Evolutionary conservation across 2,888 invertebrate species (phyloP).

Genomic region (Caenorhabditis imperialis): DNA sequence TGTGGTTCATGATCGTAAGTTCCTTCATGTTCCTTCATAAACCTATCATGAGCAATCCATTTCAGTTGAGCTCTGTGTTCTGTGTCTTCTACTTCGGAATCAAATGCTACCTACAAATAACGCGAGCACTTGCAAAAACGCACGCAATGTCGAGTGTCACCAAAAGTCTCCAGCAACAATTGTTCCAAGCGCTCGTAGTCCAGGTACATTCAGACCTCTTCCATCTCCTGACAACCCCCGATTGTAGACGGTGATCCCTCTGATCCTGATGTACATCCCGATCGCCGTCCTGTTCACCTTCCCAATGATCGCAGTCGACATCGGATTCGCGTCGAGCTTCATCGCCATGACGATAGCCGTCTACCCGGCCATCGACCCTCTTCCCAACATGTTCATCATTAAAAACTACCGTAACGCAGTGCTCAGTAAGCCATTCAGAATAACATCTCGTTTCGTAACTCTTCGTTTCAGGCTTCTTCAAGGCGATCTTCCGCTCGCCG

Average conservation of each 20-base stretch:
- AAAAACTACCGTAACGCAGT: constrained; percentile 35
- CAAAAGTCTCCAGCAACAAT: constrained; percentile 33
- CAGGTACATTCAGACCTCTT: constrained; percentile 2
- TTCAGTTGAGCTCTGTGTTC: constrained; percentile 28
- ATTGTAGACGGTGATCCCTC: constrained; percentile 25
- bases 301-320: constrained; percentile 35
- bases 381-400: constrained; percentile 38
- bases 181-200: constrained; percentile 35
- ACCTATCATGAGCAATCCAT: neutral
- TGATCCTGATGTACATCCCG: constrained; percentile 33
- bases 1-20: constrained; percentile 42
- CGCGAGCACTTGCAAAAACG: constrained; percentile 26
- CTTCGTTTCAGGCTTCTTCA: constrained; percentile 20
- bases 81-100: constrained; percentile 37
- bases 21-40: neutral
- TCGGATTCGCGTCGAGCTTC: constrained; percentile 33
- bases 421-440: constrained; percentile 5
- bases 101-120: constrained; percentile 24
- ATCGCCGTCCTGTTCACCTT: constrained; percentile 32
- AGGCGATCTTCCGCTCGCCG: constrained; percentile 14
- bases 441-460: neutral
- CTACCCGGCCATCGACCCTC: constrained; percentile 35
- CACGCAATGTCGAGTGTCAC: constrained; percentile 28
- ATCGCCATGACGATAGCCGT: constrained; percentile 38
- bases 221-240: neutral